Evolutionary conservation across 2,797 vertebrate genomes (phyloP), one percentile per base, ranked within the genome.

Genomic region (Sebastes alutus): DNA sequence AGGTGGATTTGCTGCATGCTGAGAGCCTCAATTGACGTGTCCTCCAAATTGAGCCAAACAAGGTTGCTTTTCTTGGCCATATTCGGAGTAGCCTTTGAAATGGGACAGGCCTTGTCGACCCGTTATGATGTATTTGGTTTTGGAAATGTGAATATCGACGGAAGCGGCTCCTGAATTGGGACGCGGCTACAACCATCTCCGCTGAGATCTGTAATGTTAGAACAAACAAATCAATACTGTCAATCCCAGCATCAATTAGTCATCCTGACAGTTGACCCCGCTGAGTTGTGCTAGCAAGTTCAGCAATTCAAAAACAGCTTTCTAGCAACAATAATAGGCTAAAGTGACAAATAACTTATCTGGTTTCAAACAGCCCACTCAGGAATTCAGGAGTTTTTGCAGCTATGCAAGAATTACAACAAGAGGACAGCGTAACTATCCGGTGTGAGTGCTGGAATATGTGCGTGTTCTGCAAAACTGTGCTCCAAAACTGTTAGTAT

Each of bases 221-320:
- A 80, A 67, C 68, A 80, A 80, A 84, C 65, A 83, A 80, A 87
- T 88, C 83, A 78, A 89, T 83, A 77, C 32, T 58, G 75, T 85
- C 87, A 83, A 82, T 84, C 76, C 35, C 59, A 25, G 46, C 62
- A 72, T 86, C 77, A 86, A 81, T 92, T 80, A 83, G 75, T 90
- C 84, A 92, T 75, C 52, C 30, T 77, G 83, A 80, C 83, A 81
- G 85, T 22, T 80, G 70, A 80, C 87, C 84, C 79, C 29, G 79
- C 49, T 69, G 74, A 72, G 62, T 14, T 55, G 29, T 35, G 23
- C 46, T 5, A 38, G 71, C 68, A 61, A 82, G 61, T 88, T 85
- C 55, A 77, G 75, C 78, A 38, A 10, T 79, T 83, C 35, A 75
- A 56, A 71, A 77, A 69, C 46, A 58, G 59, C 75, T 66, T 70